Conservation (phyloP, 2,888 invertebrate species). For the Blera fallax region DNA sequence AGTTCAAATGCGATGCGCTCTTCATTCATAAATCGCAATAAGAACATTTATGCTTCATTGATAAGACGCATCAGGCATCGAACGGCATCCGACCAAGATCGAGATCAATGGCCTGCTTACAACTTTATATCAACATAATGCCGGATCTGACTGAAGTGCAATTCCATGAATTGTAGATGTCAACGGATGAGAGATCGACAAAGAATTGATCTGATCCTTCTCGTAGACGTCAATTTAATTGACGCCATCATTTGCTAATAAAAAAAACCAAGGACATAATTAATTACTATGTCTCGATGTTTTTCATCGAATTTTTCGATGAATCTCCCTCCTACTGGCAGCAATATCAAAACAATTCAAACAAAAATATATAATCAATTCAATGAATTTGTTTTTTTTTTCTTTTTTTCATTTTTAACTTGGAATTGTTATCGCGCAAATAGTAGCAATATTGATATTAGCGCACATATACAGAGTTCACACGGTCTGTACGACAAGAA, state of each 20-base stretch:
- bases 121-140: conserved; percentile 5
- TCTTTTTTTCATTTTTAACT: not conserved
- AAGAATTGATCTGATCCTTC: not conserved
- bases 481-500: conserved; percentile 7
- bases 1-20: conserved; percentile 35
- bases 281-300: conserved; percentile 14
- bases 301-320: conserved; percentile 6
- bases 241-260: not conserved
- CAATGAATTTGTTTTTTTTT: conserved; percentile 8
- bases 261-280: not conserved
- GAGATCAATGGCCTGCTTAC: conserved; percentile 51
- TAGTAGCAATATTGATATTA: not conserved
- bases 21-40: conserved; percentile 59
- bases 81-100: not conserved
- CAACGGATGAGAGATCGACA: not conserved
- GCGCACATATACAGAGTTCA: not conserved
- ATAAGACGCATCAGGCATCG: conserved; percentile 27
- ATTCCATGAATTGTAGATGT: conserved; percentile 1
- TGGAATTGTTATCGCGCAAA: conserved; percentile 22
- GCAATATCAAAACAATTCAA: not conserved
- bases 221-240: not conserved
- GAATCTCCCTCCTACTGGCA: not conserved
- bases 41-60: conserved; percentile 52
- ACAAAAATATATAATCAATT: not conserved
- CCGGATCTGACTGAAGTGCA: conserved; percentile 36